phyloP scores from a whole-genome alignment of 2,888 invertebrate species.

The Ormyrus pomaceus region DNA sequence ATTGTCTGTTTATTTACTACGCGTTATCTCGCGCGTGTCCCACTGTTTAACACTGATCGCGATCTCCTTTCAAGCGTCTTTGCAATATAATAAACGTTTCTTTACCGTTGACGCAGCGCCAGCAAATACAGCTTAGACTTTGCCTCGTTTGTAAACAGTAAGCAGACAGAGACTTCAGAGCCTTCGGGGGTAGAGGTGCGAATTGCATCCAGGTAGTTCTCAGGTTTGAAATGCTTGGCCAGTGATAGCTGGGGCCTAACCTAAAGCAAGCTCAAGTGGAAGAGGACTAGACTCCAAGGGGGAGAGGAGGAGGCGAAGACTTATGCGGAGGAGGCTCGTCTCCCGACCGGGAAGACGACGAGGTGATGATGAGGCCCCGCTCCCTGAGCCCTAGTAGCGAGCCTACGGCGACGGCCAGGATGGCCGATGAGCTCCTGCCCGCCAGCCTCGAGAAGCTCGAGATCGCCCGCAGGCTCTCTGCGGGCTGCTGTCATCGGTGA shows the following conservation, averaged over 20 bases:
- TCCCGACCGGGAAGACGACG: conserved; percentile 20
- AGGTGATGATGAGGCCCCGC: conserved; percentile 31
- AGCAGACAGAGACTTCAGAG: too few species aligned
- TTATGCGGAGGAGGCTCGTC: conserved; percentile 46
- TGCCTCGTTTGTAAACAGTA: too few species aligned
- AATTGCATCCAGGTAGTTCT: too few species aligned
- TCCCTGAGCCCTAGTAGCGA: conserved; percentile 34
- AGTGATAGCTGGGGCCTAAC: too few species aligned
- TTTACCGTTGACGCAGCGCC: too few species aligned
- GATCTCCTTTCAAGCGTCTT: too few species aligned
- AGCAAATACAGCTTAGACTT: too few species aligned
- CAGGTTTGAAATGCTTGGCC: too few species aligned
- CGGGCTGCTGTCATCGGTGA: conserved; percentile 40
- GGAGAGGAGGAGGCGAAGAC: neutral
- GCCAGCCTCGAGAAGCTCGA: conserved; percentile 71
- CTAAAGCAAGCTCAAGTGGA: neutral
- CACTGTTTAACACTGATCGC: too few species aligned
- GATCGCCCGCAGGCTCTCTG: conserved; percentile 62
- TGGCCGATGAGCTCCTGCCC: conserved; percentile 69
- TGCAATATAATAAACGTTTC: too few species aligned
- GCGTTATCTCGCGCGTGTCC: conserved; percentile 45
- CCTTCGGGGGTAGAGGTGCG: neutral
- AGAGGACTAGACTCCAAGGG: neutral
- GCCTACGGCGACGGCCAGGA: conserved; percentile 50
- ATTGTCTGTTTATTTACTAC: conserved; percentile 57